phyloP scores from a whole-genome alignment of 2,113 vertebrate genomes.

The Proterorhinus semilunaris region DNA sequence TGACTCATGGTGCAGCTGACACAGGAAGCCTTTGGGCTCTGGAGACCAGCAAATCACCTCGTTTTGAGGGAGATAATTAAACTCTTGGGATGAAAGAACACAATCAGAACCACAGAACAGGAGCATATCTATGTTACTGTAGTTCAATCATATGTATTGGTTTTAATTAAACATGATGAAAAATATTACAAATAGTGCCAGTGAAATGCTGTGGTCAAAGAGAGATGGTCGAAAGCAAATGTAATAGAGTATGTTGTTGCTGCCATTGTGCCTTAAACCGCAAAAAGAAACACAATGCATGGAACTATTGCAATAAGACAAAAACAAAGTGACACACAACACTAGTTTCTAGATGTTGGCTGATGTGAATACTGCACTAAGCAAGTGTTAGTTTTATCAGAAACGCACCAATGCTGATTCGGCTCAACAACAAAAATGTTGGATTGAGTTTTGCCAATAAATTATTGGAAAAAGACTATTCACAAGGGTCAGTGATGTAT shows the following conservation, averaged over 20 bases:
- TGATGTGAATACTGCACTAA: too few species aligned
- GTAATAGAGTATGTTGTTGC: conserved; percentile 3
- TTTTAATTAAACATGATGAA: neutral
- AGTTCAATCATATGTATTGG: neutral
- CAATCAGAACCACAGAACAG: neutral
- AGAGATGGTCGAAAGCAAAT: neutral
- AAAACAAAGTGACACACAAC: conserved; percentile 1
- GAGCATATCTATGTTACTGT: neutral
- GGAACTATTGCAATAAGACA: conserved; percentile 7
- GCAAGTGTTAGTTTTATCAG: too few species aligned
- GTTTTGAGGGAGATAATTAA: conserved; percentile 48
- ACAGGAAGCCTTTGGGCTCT: neutral
- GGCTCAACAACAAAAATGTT: too few species aligned
- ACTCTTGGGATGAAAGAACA: conserved; percentile 40
- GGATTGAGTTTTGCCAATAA: too few species aligned
- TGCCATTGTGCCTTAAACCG: neutral
- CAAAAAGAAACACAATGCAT: conserved; percentile 15
- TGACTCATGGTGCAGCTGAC: conserved; percentile 12
- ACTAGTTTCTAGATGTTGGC: too few species aligned
- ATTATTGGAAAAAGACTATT: too few species aligned
- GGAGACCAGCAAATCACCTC: conserved; percentile 13
- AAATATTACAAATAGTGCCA: neutral
- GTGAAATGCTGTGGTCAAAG: neutral
- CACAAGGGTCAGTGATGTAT: too few species aligned
- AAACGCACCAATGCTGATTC: too few species aligned